These are phyloP conservation scores for Eristalis pertinax DNA, from an alignment of 2,888 invertebrate genomes.

Conservation along the genomic window DNA sequence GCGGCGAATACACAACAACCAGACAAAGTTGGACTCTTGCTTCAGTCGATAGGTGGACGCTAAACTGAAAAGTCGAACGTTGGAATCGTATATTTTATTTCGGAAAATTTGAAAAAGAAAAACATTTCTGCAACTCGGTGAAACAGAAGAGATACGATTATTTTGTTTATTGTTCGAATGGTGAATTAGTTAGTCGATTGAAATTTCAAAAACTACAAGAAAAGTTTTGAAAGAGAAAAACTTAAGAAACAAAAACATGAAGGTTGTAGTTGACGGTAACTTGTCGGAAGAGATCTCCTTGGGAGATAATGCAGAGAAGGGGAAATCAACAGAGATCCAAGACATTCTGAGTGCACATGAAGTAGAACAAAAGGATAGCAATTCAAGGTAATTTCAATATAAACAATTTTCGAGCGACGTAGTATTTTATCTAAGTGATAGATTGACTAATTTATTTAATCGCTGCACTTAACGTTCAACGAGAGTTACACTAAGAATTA, in stretches of 20 bases:
- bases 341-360: constrained; percentile 53
- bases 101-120: constrained; percentile 3
- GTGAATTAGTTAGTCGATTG: constrained; percentile 41
- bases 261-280: constrained; percentile 56
- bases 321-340: constrained; percentile 58
- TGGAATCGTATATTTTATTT: not conserved
- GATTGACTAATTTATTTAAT: too few species aligned
- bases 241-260: constrained; percentile 42
- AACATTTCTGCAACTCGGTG: constrained; percentile 1
- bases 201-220: constrained; percentile 45
- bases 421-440: too few species aligned
- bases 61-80: constrained; percentile 58
- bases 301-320: constrained; percentile 51
- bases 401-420: not conserved
- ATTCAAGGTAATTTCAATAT: constrained; percentile 43
- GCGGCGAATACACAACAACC: constrained; percentile 43
- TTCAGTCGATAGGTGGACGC: constrained; percentile 68
- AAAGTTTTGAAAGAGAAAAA: constrained; percentile 5
- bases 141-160: constrained; percentile 5
- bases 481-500: too few species aligned
- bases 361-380: constrained; percentile 48
- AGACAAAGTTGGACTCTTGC: constrained; percentile 56
- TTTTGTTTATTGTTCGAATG: not conserved
- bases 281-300: constrained; percentile 56
- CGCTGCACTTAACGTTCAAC: too few species aligned